Evolutionary conservation across 1,140 invertebrate species (phyloP).

Genomic region (Drosophila hydei): DNA sequence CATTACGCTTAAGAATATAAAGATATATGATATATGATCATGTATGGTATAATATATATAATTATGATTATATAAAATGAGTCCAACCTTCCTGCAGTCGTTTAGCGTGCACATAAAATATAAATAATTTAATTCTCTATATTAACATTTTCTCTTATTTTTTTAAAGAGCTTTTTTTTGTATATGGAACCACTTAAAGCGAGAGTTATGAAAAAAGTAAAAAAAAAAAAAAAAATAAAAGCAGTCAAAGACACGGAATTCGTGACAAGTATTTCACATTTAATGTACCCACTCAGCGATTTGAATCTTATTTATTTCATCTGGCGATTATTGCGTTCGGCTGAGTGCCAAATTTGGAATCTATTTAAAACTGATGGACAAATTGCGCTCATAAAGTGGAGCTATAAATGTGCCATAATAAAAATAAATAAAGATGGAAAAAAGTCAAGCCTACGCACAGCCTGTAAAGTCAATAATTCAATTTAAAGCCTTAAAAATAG

Average conservation of each 20-base stretch:
- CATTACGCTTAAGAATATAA: no score
- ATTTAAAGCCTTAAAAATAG: constrained; percentile 70
- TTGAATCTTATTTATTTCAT: constrained; percentile 28
- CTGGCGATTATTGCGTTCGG: constrained; percentile 38
- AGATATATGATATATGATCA: no score
- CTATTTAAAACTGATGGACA: constrained; percentile 63
- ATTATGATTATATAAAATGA: no score
- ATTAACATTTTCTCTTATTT: not conserved
- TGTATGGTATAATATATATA: no score
- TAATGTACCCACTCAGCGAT: constrained; percentile 27
- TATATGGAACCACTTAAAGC: constrained; percentile 8
- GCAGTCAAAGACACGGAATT: not conserved
- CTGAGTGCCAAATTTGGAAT: constrained; percentile 58
- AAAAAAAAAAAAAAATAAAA: no score
- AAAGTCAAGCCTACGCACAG: constrained; percentile 6
- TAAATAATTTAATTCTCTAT: not conserved
- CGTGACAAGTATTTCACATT: constrained; percentile 31
- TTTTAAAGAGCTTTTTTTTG: not conserved
- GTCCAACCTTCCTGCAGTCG: no score
- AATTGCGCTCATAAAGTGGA: constrained; percentile 59
- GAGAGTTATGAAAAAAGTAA: no score
- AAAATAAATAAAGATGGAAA: constrained; percentile 31
- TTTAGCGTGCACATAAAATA: not conserved
- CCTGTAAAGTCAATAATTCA: constrained; percentile 47
- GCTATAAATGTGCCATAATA: constrained; percentile 56